Evolutionary conservation across 2,797 vertebrate genomes (phyloP).

Genomic region (Mormyrops boulengeri): DNA sequence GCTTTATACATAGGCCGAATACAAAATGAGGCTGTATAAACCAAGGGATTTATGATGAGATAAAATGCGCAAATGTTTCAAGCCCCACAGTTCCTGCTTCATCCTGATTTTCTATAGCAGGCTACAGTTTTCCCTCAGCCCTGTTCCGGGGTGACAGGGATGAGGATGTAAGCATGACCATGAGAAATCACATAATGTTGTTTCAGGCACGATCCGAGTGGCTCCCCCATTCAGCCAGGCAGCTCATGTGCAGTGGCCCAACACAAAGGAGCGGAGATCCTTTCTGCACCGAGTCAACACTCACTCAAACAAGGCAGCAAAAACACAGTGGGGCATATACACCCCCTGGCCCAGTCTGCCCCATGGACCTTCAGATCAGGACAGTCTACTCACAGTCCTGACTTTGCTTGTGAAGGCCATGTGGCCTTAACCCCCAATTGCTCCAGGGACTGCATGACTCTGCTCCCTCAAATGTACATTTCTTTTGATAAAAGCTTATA

Average conservation of each 20-base stretch:
- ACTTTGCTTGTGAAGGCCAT: not conserved
- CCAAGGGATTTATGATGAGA: conserved; percentile 7
- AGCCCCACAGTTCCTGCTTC: conserved; percentile 7
- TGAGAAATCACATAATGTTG: conserved; percentile 27
- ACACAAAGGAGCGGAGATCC: conserved; percentile 2
- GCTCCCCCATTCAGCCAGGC: conserved; percentile 32
- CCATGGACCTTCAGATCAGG: not conserved
- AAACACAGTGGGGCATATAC: not conserved
- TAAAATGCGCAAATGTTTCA: conserved; percentile 4
- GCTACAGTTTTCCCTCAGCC: conserved; percentile 27
- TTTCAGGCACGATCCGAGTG: conserved; percentile 26
- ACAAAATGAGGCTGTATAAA: not conserved
- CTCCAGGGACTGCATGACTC: not conserved
- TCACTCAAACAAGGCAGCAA: conserved; percentile 17
- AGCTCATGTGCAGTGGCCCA: conserved; percentile 28
- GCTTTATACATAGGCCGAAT: not conserved
- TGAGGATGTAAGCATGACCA: conserved; percentile 2
- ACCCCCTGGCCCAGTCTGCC: not conserved
- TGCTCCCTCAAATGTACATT: not conserved
- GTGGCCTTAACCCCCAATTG: not conserved
- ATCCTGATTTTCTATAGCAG: conserved; percentile 16
- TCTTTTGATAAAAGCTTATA: not conserved
- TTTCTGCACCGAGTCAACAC: not conserved
- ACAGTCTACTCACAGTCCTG: not conserved
- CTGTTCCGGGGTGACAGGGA: conserved; percentile 15